A percentile compares a stretch with the other conserved stretches of the same genome.
Conservation (phyloP, 2,113 vertebrate genomes). For the Sturnira hondurensis region DNA sequence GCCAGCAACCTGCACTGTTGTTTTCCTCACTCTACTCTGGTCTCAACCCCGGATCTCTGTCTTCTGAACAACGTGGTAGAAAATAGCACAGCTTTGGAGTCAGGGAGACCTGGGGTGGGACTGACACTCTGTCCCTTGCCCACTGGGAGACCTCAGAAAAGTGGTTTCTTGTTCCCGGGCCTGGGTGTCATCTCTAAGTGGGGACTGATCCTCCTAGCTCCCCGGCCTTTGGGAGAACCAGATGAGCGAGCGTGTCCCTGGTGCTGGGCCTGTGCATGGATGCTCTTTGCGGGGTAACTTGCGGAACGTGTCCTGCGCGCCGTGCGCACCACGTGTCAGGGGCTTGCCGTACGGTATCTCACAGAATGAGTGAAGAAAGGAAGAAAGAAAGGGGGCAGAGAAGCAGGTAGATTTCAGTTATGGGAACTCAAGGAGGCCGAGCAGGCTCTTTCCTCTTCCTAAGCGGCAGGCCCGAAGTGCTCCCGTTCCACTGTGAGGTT, state of each 20-base stretch:
- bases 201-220: neutral
- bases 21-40: neutral
- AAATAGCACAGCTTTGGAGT: neutral
- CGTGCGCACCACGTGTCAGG: rapidly evolving
- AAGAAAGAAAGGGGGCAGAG: neutral
- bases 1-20: rapidly evolving
- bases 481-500: neutral
- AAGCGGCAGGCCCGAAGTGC: neutral
- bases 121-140: rapidly evolving
- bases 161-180: neutral
- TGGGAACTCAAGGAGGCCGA: neutral
- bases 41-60: neutral
- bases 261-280: neutral
- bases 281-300: too few species aligned
- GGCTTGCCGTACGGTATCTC: rapidly evolving
- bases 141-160: neutral
- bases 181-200: neutral
- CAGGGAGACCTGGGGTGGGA: neutral
- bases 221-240: neutral
- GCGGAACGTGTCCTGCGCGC: neutral
- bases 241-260: too few species aligned
- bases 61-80: neutral
- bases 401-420: neutral
- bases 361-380: too few species aligned
- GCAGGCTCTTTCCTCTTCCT: neutral